Percentiles rank a stretch among this genome's conserved stretches.
Conservation (phyloP, 1,140 invertebrate species). For the Melanaphis sacchari region DNA sequence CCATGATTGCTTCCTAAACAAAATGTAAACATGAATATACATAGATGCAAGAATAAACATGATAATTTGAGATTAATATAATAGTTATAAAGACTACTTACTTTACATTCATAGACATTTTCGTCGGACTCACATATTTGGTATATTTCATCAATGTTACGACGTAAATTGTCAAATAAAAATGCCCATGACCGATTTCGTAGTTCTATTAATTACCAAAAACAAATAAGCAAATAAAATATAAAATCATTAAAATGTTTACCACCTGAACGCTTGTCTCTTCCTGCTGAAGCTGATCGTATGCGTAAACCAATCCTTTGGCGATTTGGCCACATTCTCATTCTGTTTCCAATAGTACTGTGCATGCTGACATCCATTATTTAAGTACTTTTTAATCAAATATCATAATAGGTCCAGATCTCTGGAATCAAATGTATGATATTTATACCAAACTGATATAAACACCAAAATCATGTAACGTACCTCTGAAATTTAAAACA, state of each 20-base stretch:
- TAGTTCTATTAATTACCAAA: constrained; percentile 69
- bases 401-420: background rate
- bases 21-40: background rate
- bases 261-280: constrained; percentile 79
- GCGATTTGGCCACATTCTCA: constrained; percentile 54
- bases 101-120: constrained; percentile 72
- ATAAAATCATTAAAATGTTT: constrained; percentile 45
- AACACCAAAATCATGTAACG: background rate
- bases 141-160: constrained; percentile 81
- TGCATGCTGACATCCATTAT: constrained; percentile 46
- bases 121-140: constrained; percentile 72
- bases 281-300: constrained; percentile 82
- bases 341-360: constrained; percentile 26
- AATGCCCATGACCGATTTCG: constrained; percentile 93
- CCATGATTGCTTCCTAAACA: constrained; percentile 87
- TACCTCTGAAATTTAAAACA: background rate
- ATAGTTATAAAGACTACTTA: constrained; percentile 60
- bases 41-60: background rate
- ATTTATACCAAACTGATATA: background rate
- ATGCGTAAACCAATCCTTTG: constrained; percentile 67
- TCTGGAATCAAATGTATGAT: background rate
- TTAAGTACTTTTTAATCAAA: background rate
- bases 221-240: constrained; percentile 14
- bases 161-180: constrained; percentile 90
- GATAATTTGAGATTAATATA: background rate